Evolutionary conservation across 2,113 vertebrate genomes (phyloP), one percentile per base, ranked within the genome.

Genomic region (Takifugu bimaculatus): DNA sequence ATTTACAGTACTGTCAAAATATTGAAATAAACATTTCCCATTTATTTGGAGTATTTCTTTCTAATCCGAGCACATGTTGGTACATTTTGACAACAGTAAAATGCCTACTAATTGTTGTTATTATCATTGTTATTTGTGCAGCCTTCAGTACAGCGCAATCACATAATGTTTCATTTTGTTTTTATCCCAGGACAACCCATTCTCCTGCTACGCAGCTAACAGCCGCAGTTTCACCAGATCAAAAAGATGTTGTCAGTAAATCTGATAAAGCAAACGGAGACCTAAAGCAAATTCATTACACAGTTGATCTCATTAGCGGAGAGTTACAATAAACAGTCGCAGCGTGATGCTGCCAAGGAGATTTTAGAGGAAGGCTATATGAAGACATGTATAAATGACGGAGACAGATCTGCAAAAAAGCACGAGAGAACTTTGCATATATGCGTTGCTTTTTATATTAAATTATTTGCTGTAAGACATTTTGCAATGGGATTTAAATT

Each of bases 241-340:
- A 74, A 68, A 26, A 60, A 26, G 28, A 55, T 60, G n/a, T 60
- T 60, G 48, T 32, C 29, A 72, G 35, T 68, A 58, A 68, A 75
- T 62, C 29, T 57, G 63, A 69, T 43, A 75, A 68, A 77, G 70
- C 47, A 57, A 73, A 77, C 50, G 54, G 15, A 64, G 52, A 70
- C 32, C 53, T 26, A 70, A 54, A 39, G 26, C 15, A 26, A 49
- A 54, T 72, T 66, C 42, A 65, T 77, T 2, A 57, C 45, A 43
- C 45, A 49, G 20, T 42, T 57, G 48, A 47, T 59, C 59, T 62
- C 67, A 55, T 26, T 58, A 65, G 64, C 52, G 52, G 3, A 20
- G 5, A 5, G 66, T 66, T 28, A 29, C 12, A 15, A 50, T 60
- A 63, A 52, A 44, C 15, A 58, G 47, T 61, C 57, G 35, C 35